phyloP scores from a whole-genome alignment of 2,113 vertebrate species.

The Pelobates fuscus region DNA sequence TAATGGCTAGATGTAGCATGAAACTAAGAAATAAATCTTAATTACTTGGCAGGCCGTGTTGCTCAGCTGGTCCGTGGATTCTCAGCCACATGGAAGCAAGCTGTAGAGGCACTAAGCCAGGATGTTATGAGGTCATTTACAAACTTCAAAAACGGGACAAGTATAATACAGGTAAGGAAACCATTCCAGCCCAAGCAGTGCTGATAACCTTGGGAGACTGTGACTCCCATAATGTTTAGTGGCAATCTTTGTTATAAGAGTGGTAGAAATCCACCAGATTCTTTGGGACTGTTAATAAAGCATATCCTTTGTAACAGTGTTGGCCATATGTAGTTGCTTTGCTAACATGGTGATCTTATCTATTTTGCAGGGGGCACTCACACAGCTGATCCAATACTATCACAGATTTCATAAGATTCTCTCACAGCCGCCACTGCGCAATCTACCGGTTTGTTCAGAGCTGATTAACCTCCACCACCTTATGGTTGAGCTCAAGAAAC shows the following conservation, averaged over 20 bases:
- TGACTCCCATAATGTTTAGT: no score
- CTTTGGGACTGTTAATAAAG: no score
- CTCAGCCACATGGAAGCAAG: conserved; percentile 83
- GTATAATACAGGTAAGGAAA: conserved; percentile 84
- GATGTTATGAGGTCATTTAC: conserved; percentile 93
- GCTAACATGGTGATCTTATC: no score
- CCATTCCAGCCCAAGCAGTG: no score
- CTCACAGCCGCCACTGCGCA: conserved; percentile 81
- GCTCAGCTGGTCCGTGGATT: conserved; percentile 86
- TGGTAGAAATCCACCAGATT: no score
- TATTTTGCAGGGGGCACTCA: conserved; percentile 82
- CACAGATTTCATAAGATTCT: conserved; percentile 90
- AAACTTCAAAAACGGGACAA: conserved; percentile 91
- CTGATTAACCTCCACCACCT: conserved; percentile 94
- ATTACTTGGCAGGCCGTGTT: conserved; percentile 71
- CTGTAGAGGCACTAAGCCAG: conserved; percentile 86
- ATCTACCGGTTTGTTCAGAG: conserved; percentile 81
- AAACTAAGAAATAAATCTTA: no score
- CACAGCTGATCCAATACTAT: conserved; percentile 92
- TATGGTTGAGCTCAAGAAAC: conserved; percentile 94
- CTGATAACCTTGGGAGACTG: no score
- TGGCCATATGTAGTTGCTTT: no score
- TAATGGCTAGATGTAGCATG: neutral
- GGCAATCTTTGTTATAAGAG: no score
- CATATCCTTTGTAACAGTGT: no score